Base-by-base conservation (phyloP, 2,888 invertebrate species). In the Gandaritis pyraliata region DNA sequence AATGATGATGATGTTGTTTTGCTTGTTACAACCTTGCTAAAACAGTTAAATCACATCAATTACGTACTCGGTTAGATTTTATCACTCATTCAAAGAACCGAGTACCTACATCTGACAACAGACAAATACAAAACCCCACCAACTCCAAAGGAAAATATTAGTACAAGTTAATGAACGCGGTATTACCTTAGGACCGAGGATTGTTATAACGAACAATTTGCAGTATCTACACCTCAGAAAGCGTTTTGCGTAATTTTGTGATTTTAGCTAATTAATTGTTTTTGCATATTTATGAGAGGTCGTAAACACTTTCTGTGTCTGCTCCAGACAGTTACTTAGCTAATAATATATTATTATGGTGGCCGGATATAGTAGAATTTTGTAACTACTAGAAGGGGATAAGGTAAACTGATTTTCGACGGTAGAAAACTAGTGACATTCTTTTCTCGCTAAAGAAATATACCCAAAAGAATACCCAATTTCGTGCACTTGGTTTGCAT, bases 101-200 rank as follows among this genome's bases (percentile, higher is more conserved):
- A 43, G 13, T 1, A 30, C n/a, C n/a, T 47, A 29, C 7, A 2
- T 29, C n/a, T 46, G 30, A 43, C 15, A 30, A 48, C 38, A 60
- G 74, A 77, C 74, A 77, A 81, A 81, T 81, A 80, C 68, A 67
- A 76, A 43, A 77, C 75, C 77, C 76, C 68, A 71, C 67, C 61
- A 60, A 57, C 39, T 54, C 64, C 64, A 63, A 75, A 76, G 65
- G 72, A 75, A 77, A 79, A 81, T 78, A 81, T 78, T 78, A 76
- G 71, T 72, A 51, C 70, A 72, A 75, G 71, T 72, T 77, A 79
- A 81, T 80, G 71, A 73, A 76, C 67, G 60, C 65, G 53, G 56
- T 75, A 76, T 77, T 76, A 72, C 74, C 65, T 73, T 70, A 71
- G 73, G 71, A 72, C 53, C 55, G 43, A 11, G 48, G 47, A 67